Base-by-base conservation (phyloP, 1,140 invertebrate species). In the Dreissena polymorpha region DNA sequence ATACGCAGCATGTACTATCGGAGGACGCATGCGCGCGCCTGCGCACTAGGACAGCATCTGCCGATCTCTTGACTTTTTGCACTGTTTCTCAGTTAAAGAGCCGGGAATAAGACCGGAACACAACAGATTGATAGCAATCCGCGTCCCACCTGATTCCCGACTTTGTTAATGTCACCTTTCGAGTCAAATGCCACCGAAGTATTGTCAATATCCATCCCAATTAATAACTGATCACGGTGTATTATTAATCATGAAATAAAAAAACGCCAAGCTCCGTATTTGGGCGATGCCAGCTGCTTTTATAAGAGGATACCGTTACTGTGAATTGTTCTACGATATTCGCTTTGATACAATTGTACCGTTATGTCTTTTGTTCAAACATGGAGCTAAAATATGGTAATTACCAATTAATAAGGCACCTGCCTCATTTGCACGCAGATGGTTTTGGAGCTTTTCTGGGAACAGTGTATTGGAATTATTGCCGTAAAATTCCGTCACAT, bases 201-300 rank as follows among this genome's bases (percentile, higher is more conserved):
- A 23, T 55, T 49, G 65, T 82, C 57, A 82, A 74, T 74, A 82
- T 67, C 79, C 29, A 57, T 74, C 71, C 79, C 79, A 82, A 82
- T 73, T 82, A 82, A 82, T 82, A 67, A 72, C 67, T 80, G 78
- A 80, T 80, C 68, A 57, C 50, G 50, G 18, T 29, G 68, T 25
- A 29, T 49, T 71, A 71, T 80, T 13, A 68, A 71, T 64, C 68
- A 55, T 18, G 57, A 60, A 60, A n/a, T 3, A 60, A 23, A 60
- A 60, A 12, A 51, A 25, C 5, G 64, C 49, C 23, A 69, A 49
- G 53, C 76, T 55, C 25, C 13, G 51, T 39, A 39, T 69, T n/a
- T 23, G 63, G 49, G 27, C 69, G 27, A 68, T 78, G 76, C 64
- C 76, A 78, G 65, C 76, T 78, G 76, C 64, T 27, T 21, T 16